phyloP scores from a whole-genome alignment of 2,113 vertebrate species.

The Chionis minor region DNA sequence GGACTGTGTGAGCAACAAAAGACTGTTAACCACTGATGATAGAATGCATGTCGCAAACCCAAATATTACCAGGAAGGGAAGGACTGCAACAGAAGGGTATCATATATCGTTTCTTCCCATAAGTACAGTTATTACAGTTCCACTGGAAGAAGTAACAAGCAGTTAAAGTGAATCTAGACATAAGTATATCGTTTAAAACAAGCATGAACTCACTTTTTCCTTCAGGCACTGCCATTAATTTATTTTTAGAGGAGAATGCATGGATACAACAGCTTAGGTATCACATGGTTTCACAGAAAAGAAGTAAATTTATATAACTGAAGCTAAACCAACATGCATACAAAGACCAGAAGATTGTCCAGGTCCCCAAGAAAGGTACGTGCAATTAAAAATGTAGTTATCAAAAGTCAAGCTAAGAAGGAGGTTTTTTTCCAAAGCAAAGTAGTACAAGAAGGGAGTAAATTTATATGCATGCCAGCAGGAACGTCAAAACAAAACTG shows the following conservation, averaged over 20 bases:
- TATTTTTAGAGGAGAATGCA: not conserved
- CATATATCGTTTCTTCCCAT: not conserved
- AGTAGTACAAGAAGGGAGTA: not conserved
- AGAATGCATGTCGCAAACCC: not conserved
- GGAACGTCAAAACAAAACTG: slow-evolving; percentile 31
- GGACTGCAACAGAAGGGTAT: not conserved
- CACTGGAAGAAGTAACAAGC: not conserved
- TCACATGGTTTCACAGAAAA: not conserved
- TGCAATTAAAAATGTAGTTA: not conserved
- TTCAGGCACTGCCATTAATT: not conserved
- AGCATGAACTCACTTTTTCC: not conserved
- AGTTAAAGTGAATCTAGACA: not conserved
- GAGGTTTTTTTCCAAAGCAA: not conserved
- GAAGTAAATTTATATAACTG: not conserved
- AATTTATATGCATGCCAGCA: not conserved
- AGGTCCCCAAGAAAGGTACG: not conserved
- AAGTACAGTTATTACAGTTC: not conserved
- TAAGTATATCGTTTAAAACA: not conserved
- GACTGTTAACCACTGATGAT: not conserved
- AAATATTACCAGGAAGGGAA: not conserved
- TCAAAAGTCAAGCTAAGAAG: not conserved
- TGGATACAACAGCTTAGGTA: not conserved
- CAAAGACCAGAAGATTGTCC: not conserved
- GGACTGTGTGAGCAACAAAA: not conserved
- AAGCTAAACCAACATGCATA: not conserved